Base-by-base conservation (phyloP, 2,797 vertebrate species). In the Myiotriccus ornatus region DNA sequence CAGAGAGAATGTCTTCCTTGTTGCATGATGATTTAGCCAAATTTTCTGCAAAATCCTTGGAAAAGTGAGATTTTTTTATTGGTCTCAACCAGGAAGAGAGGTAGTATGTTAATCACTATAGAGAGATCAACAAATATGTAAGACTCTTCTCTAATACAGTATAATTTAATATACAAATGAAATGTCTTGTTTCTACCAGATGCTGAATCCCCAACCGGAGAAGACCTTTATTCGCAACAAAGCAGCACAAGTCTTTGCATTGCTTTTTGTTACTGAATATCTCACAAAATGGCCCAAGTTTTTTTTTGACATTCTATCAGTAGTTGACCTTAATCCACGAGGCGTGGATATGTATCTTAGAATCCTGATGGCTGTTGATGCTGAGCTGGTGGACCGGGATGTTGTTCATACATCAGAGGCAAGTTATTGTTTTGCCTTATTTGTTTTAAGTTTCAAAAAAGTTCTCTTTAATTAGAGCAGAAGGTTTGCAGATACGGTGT, bases 161-260 rank as follows among this genome's bases (percentile, higher is more conserved):
- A 13, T 34, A 37, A 75, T 46, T 65, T 37, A 70, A 43, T 49
- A 25, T 71, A 63, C 19, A 55, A 84, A 57, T 82, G n/a, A 88
- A 88, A 73, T 85, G 10, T 86, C 63, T 95, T 92, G 30, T 97
- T 86, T 96, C 82, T 95, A 27, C 65, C 93, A 99, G 99, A 98
- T 99, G 98, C 98, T 99, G 98, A 99, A 97, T 90, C 78, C 97
- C 32, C 99, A 99, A 25, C 98, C 98, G 2, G 99, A 99, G 98
- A 99, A 99, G 98, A 98, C 99, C 6, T 99, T 99, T 97, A 99
- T 99, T 97, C 98, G 99, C 95, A 99, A 99, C 97, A 99, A 99
- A 97, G 99, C 99, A 3, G 99, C 99, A 7, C 99, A 99, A 96
- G 99, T 99, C 81, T 99, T 99, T 24, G 98, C 99, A 32, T 97